Conservation (phyloP, 2,888 invertebrate species). For the Lutraria lutraria region DNA sequence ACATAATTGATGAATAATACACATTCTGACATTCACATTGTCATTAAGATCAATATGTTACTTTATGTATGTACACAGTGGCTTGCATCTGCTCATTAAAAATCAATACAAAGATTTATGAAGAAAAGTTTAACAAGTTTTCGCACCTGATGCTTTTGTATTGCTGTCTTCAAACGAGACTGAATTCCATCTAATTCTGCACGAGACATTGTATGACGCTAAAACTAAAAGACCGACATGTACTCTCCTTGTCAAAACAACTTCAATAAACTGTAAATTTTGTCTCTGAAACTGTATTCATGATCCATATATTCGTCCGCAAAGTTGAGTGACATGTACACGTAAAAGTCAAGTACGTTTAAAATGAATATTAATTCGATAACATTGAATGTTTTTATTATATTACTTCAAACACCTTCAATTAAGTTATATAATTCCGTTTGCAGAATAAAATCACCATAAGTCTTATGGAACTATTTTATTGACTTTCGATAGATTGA, state of each 20-base stretch:
- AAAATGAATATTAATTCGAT: neutral
- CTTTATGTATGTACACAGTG: too few species aligned
- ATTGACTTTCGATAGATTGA: neutral
- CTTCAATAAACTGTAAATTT: neutral
- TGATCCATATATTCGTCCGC: slow-evolving; percentile 10
- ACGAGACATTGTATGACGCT: slow-evolving; percentile 75
- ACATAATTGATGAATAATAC: neutral
- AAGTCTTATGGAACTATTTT: neutral
- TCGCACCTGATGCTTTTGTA: slow-evolving; percentile 85
- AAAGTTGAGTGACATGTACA: neutral
- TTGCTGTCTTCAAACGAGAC: slow-evolving; percentile 83
- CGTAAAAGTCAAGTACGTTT: neutral
- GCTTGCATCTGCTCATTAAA: neutral
- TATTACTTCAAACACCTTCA: neutral
- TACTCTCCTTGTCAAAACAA: neutral
- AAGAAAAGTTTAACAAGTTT: slow-evolving; percentile 32
- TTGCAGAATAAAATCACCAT: neutral
- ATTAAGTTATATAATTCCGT: neutral
- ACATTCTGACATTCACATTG: too few species aligned
- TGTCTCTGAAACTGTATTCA: slow-evolving; percentile 17
- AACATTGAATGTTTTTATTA: neutral
- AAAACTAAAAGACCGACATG: neutral
- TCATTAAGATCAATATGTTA: neutral
- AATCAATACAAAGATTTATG: slow-evolving; percentile 23
- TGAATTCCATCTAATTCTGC: slow-evolving; percentile 83